phyloP scores from a whole-genome alignment of 1,140 invertebrate species.

The Formica exsecta region DNA sequence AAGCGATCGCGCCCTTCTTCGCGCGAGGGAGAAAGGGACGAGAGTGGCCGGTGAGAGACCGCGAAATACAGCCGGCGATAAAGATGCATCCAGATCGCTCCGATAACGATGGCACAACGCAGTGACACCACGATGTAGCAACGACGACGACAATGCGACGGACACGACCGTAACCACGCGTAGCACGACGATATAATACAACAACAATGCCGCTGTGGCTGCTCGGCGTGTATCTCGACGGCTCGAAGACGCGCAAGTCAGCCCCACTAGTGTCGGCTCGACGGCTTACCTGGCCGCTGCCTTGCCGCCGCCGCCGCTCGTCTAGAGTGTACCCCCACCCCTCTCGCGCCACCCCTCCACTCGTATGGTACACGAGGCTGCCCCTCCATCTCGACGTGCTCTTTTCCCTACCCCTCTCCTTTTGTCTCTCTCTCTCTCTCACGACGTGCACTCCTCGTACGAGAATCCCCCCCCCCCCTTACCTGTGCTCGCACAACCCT shows the following conservation, averaged over 20 bases:
- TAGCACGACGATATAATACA: constrained; percentile 69
- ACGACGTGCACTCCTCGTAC: constrained; percentile 44
- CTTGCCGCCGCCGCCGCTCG: constrained; percentile 79
- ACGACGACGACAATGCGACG: constrained; percentile 63
- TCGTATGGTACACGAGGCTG: constrained; percentile 76
- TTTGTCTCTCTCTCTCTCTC: constrained; percentile 33
- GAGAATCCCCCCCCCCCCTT: constrained; percentile 45
- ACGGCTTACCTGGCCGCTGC: constrained; percentile 83
- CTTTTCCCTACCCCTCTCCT: constrained; percentile 44
- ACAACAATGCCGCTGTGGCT: constrained; percentile 58
- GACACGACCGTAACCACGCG: constrained; percentile 74
- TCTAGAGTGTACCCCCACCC: constrained; percentile 83
- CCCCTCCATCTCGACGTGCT: constrained; percentile 66
- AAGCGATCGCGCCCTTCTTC: constrained; percentile 17
- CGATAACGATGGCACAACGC: background rate
- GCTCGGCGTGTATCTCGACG: constrained; percentile 70
- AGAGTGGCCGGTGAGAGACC: background rate
- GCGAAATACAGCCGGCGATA: background rate
- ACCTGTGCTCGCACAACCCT: constrained; percentile 48
- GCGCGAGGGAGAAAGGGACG: background rate
- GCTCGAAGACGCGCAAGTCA: constrained; percentile 82
- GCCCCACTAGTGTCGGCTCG: constrained; percentile 83
- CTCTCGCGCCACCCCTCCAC: constrained; percentile 76
- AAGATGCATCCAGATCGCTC: background rate
- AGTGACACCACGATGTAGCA: constrained; percentile 52